Percentiles rank a stretch among this genome's conserved stretches.
These are phyloP conservation scores for Cynodonichthys magdalenae DNA, from an alignment of 2,797 vertebrate species.

Conservation along the genomic window DNA sequence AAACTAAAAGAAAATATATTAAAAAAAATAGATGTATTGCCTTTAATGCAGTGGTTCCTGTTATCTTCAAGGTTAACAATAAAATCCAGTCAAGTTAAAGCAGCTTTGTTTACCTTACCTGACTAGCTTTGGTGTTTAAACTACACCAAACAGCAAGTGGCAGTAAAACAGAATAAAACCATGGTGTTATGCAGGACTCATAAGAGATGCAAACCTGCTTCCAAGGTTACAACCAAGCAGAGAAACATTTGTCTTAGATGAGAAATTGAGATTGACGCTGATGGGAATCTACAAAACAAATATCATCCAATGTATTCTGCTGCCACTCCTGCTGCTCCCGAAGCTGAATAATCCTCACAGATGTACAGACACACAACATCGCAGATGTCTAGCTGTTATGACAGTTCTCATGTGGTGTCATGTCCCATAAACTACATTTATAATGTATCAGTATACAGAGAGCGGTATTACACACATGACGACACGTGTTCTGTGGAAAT, in stretches of 20 bases:
- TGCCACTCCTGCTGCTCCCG: too few species aligned
- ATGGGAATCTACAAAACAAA: slow-evolving; percentile 5
- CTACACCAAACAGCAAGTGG: not conserved
- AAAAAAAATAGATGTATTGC: not conserved
- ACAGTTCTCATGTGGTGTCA: not conserved
- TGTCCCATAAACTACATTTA: not conserved
- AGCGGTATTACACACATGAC: not conserved
- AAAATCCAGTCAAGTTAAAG: not conserved
- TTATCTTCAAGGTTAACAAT: not conserved
- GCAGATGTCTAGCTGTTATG: not conserved
- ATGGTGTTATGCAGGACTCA: not conserved
- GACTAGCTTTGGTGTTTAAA: not conserved
- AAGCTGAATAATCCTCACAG: not conserved
- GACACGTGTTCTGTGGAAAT: not conserved
- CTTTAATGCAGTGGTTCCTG: not conserved
- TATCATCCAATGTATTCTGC: not conserved
- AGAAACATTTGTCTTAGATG: slow-evolving; percentile 1
- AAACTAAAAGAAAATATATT: not conserved
- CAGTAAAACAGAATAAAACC: not conserved
- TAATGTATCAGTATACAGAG: not conserved
- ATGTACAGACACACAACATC: not conserved
- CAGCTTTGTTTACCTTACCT: not conserved
- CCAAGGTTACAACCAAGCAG: not conserved
- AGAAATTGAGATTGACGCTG: not conserved
- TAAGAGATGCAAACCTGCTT: not conserved